Evolutionary conservation across 1,140 invertebrate genomes (phyloP).

Genomic region (Trachymyrmex septentrionalis): DNA sequence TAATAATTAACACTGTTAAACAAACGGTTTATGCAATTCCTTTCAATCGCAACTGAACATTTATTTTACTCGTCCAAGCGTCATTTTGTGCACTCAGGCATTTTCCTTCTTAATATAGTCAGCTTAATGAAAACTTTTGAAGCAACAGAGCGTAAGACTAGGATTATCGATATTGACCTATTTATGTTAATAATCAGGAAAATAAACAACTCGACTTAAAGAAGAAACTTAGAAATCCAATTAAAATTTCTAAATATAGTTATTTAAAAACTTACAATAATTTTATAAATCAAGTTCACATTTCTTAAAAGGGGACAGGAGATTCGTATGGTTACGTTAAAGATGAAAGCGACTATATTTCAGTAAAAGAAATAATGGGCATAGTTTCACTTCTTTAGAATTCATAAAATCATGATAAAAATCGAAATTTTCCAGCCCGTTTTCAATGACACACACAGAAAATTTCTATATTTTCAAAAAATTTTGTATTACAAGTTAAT

Average conservation of each 20-base stretch:
- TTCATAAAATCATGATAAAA: too few species aligned
- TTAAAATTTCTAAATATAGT: background rate
- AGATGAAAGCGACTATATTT: too few species aligned
- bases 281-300: background rate
- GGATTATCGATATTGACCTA: conserved; percentile 21
- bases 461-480: too few species aligned
- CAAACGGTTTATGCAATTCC: background rate
- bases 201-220: background rate
- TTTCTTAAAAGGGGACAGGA: background rate
- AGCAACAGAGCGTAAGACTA: conserved; percentile 9
- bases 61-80: conserved; percentile 18
- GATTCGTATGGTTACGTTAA: too few species aligned
- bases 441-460: too few species aligned
- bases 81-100: conserved; percentile 11
- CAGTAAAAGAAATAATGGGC: too few species aligned
- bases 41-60: background rate
- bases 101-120: conserved; percentile 22
- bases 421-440: too few species aligned
- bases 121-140: conserved; percentile 22
- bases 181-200: background rate
- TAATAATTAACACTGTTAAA: conserved; percentile 5
- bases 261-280: background rate
- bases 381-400: too few species aligned
- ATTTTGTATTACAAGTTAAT: too few species aligned
- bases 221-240: background rate